These are phyloP conservation scores for Temnothorax nylanderi DNA, from an alignment of 1,140 invertebrate species.

Conservation along the genomic window DNA sequence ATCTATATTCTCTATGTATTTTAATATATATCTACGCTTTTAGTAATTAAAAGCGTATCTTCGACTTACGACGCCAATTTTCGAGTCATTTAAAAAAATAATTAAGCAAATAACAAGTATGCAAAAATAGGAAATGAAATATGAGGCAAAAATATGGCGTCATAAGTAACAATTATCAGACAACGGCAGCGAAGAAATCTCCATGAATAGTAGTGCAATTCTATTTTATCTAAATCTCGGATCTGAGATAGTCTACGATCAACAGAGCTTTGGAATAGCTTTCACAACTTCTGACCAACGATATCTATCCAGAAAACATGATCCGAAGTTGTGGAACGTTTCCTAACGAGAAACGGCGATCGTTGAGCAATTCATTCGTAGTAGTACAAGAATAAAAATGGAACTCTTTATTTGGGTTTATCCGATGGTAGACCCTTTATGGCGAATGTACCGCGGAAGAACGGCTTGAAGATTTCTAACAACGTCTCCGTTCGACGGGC, in stretches of 20 bases:
- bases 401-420: conserved; percentile 56
- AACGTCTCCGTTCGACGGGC: conserved; percentile 89
- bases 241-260: not conserved
- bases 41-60: not conserved
- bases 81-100: not conserved
- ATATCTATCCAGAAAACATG: not conserved
- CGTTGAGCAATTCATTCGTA: conserved; percentile 37
- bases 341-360: conserved; percentile 7
- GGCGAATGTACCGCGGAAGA: conserved; percentile 88
- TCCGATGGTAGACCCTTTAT: conserved; percentile 88
- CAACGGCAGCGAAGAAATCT: not conserved
- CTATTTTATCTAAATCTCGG: not conserved
- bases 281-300: not conserved
- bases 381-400: not conserved
- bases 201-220: not conserved
- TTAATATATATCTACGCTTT: not conserved
- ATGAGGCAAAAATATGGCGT: conserved; percentile 25
- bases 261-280: conserved; percentile 1
- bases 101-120: not conserved
- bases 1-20: not conserved
- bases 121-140: not conserved
- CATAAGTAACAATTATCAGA: conserved; percentile 27
- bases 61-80: conserved; percentile 15
- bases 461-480: conserved; percentile 88
- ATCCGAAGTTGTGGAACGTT: not conserved